phyloP scores from a whole-genome alignment of 1,140 invertebrate genomes.

The Trichonephila inaurata region DNA sequence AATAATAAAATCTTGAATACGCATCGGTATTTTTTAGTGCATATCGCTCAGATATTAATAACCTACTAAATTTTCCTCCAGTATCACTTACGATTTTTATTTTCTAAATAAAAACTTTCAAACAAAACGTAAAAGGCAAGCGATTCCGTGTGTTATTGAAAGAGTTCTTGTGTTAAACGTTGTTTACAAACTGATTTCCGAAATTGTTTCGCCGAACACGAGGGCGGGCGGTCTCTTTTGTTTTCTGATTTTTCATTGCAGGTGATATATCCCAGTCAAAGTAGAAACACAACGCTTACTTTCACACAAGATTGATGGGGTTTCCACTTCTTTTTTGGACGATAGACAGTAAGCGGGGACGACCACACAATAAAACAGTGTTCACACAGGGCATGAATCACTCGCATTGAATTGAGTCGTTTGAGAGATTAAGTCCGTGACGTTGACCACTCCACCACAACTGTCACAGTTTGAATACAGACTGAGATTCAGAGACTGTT shows the following conservation, averaged over 20 bases:
- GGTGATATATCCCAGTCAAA: background rate
- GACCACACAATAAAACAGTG: background rate
- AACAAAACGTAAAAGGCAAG: background rate
- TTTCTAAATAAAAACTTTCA: background rate
- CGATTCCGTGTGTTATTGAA: background rate
- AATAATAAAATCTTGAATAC: no score
- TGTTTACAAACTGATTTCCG: constrained; percentile 1
- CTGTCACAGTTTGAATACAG: no score
- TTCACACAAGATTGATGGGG: constrained; percentile 21
- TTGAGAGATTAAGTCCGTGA: no score
- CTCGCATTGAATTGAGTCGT: no score
- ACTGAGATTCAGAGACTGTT: no score
- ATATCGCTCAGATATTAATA: background rate
- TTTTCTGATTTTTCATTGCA: constrained; percentile 13
- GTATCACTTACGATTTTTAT: background rate
- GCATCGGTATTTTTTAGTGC: background rate
- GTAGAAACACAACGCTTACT: constrained; percentile 25
- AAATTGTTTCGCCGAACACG: background rate
- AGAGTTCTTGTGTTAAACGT: background rate
- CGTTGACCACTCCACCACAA: no score
- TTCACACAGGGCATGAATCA: no score
- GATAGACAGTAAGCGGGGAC: background rate
- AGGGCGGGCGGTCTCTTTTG: constrained; percentile 17
- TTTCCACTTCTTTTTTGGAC: background rate
- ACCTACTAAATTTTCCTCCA: background rate